phyloP scores from a whole-genome alignment of 64 coral and sea anemone species.

The Cladopsammia gracilis region DNA sequence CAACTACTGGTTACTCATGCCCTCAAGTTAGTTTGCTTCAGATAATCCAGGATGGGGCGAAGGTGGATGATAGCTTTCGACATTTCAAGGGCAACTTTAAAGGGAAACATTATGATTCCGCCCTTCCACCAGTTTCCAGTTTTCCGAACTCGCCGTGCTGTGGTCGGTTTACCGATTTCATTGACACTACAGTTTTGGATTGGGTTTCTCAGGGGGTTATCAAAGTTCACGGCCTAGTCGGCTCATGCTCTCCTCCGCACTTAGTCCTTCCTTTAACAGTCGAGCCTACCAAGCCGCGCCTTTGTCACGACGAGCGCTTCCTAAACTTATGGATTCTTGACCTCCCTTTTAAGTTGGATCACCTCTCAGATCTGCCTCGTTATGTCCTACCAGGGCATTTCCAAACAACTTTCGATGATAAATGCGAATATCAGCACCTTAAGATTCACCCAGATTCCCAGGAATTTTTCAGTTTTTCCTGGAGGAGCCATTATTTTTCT shows the following conservation, averaged over 20 bases:
- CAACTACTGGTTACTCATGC: background rate
- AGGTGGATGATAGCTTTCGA: background rate
- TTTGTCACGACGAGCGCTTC: conserved; percentile 29
- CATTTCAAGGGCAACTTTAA: too few species aligned
- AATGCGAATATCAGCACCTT: background rate
- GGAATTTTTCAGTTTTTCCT: too few species aligned
- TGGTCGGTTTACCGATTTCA: conserved; percentile 5
- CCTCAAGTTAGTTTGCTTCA: too few species aligned
- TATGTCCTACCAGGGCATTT: conserved; percentile 20
- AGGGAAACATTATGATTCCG: conserved; percentile 16
- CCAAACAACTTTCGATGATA: background rate
- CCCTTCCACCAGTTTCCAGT: background rate
- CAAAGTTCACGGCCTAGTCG: background rate
- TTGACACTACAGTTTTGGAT: conserved; percentile 6
- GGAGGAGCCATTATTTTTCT: too few species aligned
- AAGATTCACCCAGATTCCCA: too few species aligned
- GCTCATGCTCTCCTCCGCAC: too few species aligned
- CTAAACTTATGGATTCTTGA: conserved; percentile 16
- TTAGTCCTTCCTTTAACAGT: too few species aligned
- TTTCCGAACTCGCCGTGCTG: background rate
- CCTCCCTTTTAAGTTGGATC: conserved; percentile 27
- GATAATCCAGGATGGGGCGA: conserved; percentile 8
- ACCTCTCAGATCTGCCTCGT: conserved; percentile 21
- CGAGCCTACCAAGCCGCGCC: background rate
- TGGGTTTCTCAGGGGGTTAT: background rate